These are phyloP conservation scores for Dissostichus mawsoni DNA, from an alignment of 2,113 vertebrate species.

Conservation along the genomic window DNA sequence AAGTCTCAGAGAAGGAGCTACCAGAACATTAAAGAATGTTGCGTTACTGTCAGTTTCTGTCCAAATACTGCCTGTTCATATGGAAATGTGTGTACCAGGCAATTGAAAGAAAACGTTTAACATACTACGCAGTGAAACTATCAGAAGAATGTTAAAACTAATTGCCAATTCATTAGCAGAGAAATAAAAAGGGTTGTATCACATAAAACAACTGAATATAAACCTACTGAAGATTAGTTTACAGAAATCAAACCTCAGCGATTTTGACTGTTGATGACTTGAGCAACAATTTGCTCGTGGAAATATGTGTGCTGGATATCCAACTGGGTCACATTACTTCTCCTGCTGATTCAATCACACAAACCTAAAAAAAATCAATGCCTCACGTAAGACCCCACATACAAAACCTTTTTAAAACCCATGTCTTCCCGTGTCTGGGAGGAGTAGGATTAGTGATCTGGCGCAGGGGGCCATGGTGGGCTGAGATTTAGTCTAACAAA, in stretches of 20 bases:
- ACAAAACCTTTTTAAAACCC: conserved; percentile 63
- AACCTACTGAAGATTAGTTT: conserved; percentile 3
- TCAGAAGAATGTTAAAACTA: conserved; percentile 5
- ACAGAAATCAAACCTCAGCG: conserved; percentile 11
- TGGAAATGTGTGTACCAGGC: conserved; percentile 38
- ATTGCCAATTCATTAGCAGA: neutral
- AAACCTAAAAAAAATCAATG: conserved; percentile 71
- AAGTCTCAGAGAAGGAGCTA: conserved; percentile 19
- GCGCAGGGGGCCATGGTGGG: conserved; percentile 44
- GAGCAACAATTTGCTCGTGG: conserved; percentile 49
- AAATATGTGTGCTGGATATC: conserved; percentile 58
- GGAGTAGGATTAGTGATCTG: conserved; percentile 69
- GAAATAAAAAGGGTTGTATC: neutral
- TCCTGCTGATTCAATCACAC: conserved; percentile 78
- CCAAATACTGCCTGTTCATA: conserved; percentile 52
- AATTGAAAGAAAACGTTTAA: conserved; percentile 34
- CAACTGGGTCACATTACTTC: conserved; percentile 67
- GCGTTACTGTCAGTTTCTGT: conserved; percentile 44
- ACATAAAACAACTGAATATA: neutral
- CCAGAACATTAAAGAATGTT: conserved; percentile 33
- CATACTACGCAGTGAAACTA: neutral
- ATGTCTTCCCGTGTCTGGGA: conserved; percentile 57
- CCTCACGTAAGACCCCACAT: conserved; percentile 53
- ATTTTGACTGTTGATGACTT: conserved; percentile 35
- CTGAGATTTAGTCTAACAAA: conserved; percentile 72